phyloP scores from a whole-genome alignment of 2,113 vertebrate genomes.

The Mixornis gularis region DNA sequence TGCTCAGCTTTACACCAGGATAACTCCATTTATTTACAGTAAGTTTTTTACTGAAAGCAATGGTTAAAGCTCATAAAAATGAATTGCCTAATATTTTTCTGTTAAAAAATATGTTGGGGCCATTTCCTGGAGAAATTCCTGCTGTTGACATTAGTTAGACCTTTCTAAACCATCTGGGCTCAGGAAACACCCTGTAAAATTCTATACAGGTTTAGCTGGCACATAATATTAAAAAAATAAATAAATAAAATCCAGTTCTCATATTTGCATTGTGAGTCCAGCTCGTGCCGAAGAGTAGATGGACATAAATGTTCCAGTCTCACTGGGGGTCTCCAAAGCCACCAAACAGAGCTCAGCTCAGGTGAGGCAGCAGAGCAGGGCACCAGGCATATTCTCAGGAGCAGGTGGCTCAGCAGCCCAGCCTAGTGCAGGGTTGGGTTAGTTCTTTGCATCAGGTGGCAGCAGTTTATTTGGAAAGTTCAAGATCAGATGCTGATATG shows the following conservation, averaged over 20 bases:
- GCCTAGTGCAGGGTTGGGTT: accelerated
- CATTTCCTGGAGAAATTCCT: not conserved
- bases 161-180: not conserved
- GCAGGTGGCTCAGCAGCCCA: not conserved
- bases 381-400: not conserved
- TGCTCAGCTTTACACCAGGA: not conserved
- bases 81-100: not conserved
- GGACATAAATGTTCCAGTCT: not conserved
- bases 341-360: accelerated
- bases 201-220: not conserved
- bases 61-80: not conserved
- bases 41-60: not conserved
- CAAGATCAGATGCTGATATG: not conserved
- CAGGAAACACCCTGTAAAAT: not conserved
- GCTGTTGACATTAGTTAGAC: not conserved
- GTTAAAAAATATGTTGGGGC: not conserved
- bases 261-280: not conserved
- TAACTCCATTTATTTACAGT: not conserved
- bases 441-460: not conserved
- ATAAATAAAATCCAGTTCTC: not conserved
- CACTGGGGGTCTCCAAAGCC: not conserved
- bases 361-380: not conserved
- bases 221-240: not conserved
- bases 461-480: not conserved
- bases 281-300: not conserved